Base-by-base conservation (phyloP, 2,113 vertebrate genomes). In the Agapornis roseicollis region DNA sequence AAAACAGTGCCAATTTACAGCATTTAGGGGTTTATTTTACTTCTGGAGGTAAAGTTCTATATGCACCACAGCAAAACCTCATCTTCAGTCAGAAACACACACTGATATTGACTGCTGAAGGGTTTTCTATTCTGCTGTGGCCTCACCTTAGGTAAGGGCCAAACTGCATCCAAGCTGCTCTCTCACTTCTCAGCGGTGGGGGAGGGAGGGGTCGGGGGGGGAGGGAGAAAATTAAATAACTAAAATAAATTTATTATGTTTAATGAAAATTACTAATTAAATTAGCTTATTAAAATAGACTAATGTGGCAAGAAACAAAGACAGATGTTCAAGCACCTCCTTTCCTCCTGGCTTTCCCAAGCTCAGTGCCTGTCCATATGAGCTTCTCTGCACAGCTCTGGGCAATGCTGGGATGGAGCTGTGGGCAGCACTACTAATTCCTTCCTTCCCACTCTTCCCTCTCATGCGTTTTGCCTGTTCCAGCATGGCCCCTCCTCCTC, bases 361-460 rank as follows among this genome's bases (percentile, higher is more conserved):
- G 25, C 28, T 41, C 23, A 33, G 1, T 5, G 2, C 17, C 5
- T 5, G 20, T 35, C 10, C n/a, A 20, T 16, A 1, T 9, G 0
- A 1, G 8, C 28, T 31, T 24, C 24, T 28, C 76, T 1, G 2
- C 11, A 8, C 58, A 70, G 27, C 16, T 20, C 28, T 0, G 20
- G 13, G 22, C 56, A 58, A 19, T 7, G 56, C 33, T 24, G 14
- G 56, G 22, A 23, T 15, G 13, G 13, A 16, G 29, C 53, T 25
- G 2, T 1, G 17, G 46, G 24, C 23, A 22, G 49, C 35, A 37
- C 42, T n/a, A 12, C 0, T 15, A 33, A 2, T 31, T 58, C 39
- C 17, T 28, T n/a, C 50, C 17, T 5, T 16, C 39, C 2, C 0
- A 7, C 4, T 13, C 13, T 35, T 60, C 52, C n/a, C 27, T 31